Evolutionary conservation across 2,888 invertebrate species (phyloP).

Genomic region (Eupeodes luniger): DNA sequence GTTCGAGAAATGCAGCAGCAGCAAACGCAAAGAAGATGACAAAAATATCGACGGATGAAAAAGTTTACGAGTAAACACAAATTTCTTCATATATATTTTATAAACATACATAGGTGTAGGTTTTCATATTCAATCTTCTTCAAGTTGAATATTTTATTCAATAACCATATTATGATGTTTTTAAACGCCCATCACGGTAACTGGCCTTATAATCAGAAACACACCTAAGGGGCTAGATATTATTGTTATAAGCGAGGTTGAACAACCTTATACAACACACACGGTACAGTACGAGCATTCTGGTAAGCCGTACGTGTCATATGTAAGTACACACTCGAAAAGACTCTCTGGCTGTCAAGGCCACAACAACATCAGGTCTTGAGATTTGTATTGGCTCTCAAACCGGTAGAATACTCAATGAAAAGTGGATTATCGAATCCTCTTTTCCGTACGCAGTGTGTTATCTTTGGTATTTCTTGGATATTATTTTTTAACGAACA

Average conservation of each 20-base stretch:
- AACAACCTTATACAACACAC: constrained; percentile 28
- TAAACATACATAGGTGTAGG: background rate
- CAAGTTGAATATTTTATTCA: background rate
- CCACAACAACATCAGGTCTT: background rate
- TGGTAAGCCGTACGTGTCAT: no score
- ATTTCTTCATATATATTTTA: background rate
- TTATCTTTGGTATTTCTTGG: background rate
- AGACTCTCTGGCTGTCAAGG: constrained; percentile 20
- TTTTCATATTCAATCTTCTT: background rate
- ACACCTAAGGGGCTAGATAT: constrained; percentile 7
- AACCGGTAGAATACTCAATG: constrained; percentile 24
- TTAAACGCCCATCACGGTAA: constrained; percentile 17
- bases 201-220: constrained; percentile 10
- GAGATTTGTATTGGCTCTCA: background rate
- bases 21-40: background rate
- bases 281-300: background rate
- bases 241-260: background rate
- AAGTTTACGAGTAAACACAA: background rate
- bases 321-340: constrained; percentile 3
- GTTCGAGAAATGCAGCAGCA: background rate
- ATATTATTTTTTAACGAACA: no score
- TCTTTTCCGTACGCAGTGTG: no score
- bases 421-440: constrained; percentile 14
- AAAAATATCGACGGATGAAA: background rate
- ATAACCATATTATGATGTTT: background rate